These are phyloP conservation scores for Orchesella cincta DNA, from an alignment of 1,140 invertebrate species.

Conservation along the genomic window DNA sequence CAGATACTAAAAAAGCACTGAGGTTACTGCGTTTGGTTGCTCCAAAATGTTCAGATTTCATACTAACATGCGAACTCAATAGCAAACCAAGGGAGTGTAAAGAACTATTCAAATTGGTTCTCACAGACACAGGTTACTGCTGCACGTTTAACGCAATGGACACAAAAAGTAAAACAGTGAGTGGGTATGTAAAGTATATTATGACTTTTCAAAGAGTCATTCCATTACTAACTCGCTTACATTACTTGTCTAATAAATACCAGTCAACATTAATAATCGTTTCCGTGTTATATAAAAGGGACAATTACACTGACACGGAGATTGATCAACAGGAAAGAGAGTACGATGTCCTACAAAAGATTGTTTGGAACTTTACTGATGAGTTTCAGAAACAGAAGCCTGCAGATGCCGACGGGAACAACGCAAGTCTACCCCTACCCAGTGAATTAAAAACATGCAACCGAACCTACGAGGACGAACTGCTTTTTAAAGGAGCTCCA, in stretches of 20 bases:
- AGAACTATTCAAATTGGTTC: slow-evolving; percentile 43
- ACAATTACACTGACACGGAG: slow-evolving; percentile 17
- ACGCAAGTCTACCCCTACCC: slow-evolving; percentile 13
- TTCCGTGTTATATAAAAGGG: neutral
- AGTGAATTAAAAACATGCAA: slow-evolving; percentile 7
- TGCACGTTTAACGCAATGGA: slow-evolving; percentile 48
- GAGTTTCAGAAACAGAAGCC: slow-evolving; percentile 4
- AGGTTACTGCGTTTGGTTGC: slow-evolving; percentile 47
- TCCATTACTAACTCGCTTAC: neutral
- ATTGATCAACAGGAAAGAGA: slow-evolving; percentile 44
- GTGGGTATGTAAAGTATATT: neutral
- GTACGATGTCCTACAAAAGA: slow-evolving; percentile 45
- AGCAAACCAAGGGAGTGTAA: slow-evolving; percentile 29
- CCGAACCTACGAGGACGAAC: slow-evolving; percentile 46
- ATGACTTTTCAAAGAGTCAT: neutral
- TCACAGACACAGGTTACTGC: slow-evolving; percentile 49
- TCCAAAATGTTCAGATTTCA: slow-evolving; percentile 49
- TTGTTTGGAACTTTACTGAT: slow-evolving; percentile 46
- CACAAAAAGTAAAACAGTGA: slow-evolving; percentile 5
- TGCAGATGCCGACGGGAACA: neutral
- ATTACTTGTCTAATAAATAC: slow-evolving; percentile 8
- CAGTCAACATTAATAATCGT: too few relatives aligned
- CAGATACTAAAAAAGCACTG: slow-evolving; percentile 38
- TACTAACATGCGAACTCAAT: slow-evolving; percentile 26
- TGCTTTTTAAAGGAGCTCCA: slow-evolving; percentile 46